Conservation (phyloP, 2,797 vertebrate genomes). For the Hippoglossus hippoglossus region DNA sequence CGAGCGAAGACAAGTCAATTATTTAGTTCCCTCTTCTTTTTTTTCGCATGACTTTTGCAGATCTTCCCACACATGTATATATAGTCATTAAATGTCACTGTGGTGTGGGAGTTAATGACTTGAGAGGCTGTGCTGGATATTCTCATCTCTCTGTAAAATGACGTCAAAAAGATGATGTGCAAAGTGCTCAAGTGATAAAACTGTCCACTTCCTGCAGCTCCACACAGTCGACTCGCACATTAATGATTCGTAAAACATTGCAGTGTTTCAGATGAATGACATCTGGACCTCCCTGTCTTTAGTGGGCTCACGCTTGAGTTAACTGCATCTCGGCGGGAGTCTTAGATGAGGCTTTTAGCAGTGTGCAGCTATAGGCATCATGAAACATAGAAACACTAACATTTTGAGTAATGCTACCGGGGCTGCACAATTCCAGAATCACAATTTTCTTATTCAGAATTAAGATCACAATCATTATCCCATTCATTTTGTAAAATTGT, state of each 20-base stretch:
- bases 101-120: conserved; percentile 25
- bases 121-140: conserved; percentile 7
- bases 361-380: conserved; percentile 27
- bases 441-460: too few species aligned
- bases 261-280: conserved; percentile 29
- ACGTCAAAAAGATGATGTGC: conserved; percentile 25
- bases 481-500: too few species aligned
- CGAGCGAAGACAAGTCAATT: conserved; percentile 23
- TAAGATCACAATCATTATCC: too few species aligned
- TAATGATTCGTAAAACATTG: conserved; percentile 52
- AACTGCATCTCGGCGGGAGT: conserved; percentile 36
- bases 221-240: conserved; percentile 29
- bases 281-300: conserved; percentile 43
- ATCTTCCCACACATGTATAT: conserved; percentile 2
- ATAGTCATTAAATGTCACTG: conserved; percentile 24
- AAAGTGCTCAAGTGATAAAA: conserved; percentile 29
- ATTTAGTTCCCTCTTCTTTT: not conserved
- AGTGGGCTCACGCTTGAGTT: conserved; percentile 36
- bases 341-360: conserved; percentile 30
- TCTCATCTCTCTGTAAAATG: conserved; percentile 28
- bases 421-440: too few species aligned
- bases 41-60: not conserved
- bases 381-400: conserved; percentile 33
- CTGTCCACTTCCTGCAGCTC: conserved; percentile 22
- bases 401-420: conserved; percentile 43